These are phyloP conservation scores for Coenonympha arcania DNA, from an alignment of 2,888 invertebrate species.

Conservation along the genomic window DNA sequence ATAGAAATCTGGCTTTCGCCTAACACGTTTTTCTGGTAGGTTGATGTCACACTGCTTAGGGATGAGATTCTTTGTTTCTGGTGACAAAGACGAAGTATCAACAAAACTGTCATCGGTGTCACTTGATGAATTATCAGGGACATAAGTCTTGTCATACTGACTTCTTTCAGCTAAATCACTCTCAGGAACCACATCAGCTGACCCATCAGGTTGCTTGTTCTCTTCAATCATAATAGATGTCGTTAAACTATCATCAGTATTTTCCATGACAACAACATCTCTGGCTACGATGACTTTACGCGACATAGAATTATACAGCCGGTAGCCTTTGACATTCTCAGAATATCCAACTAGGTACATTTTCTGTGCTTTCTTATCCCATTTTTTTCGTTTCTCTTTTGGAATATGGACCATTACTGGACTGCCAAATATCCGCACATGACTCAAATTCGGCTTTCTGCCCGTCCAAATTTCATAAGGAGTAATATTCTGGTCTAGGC, in stretches of 20 bases:
- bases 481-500: too few relatives aligned
- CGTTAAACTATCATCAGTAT: slow-evolving; percentile 5
- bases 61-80: background rate
- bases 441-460: too few relatives aligned
- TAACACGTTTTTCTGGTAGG: slow-evolving; percentile 16
- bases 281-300: slow-evolving; percentile 25
- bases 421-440: too few relatives aligned
- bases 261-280: slow-evolving; percentile 23
- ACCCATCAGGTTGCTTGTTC: slow-evolving; percentile 7
- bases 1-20: slow-evolving; percentile 18
- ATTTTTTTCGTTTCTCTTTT: too few relatives aligned
- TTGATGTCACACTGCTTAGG: background rate
- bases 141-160: slow-evolving; percentile 5
- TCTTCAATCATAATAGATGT: slow-evolving; percentile 12
- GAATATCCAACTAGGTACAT: slow-evolving; percentile 1
- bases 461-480: too few relatives aligned
- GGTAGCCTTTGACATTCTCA: slow-evolving; percentile 30
- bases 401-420: too few relatives aligned
- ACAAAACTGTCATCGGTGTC: background rate
- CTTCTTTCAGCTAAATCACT: background rate
- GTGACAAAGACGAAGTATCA: background rate
- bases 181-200: background rate
- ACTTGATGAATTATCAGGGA: background rate
- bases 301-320: slow-evolving; percentile 27
- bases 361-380: too few relatives aligned